phyloP scores from a whole-genome alignment of 2,797 vertebrate genomes.

The Pseudomugil tenellus region DNA sequence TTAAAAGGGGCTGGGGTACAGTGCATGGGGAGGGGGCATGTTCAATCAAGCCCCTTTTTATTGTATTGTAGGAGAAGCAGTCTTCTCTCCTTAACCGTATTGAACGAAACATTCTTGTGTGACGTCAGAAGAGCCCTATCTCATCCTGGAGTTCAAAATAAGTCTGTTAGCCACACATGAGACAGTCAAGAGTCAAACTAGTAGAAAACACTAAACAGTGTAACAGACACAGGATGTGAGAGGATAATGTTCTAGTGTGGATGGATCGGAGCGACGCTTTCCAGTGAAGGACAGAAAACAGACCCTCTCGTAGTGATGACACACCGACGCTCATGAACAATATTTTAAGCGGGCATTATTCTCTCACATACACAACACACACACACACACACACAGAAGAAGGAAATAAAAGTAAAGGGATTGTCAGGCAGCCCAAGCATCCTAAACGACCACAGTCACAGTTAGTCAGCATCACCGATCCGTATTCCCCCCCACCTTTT shows the following conservation, averaged over 20 bases:
- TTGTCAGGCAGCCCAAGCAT: slow-evolving; percentile 68
- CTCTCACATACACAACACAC: slow-evolving; percentile 6
- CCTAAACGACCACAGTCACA: slow-evolving; percentile 68
- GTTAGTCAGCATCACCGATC: slow-evolving; percentile 55
- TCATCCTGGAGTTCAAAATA: slow-evolving; percentile 62
- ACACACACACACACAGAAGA: slow-evolving; percentile 5
- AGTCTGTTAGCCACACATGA: slow-evolving; percentile 52
- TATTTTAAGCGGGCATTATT: slow-evolving; percentile 39
- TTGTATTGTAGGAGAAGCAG: slow-evolving; percentile 47
- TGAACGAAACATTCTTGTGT: slow-evolving; percentile 72
- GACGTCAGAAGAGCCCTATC: slow-evolving; percentile 69
- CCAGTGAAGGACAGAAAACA: slow-evolving; percentile 38
- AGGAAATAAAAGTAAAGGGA: slow-evolving; percentile 60
- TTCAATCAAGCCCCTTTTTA: slow-evolving; percentile 57
- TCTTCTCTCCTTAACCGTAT: slow-evolving; percentile 49
- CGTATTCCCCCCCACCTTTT: neutral
- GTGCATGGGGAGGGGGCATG: slow-evolving; percentile 60
- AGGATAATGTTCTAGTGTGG: slow-evolving; percentile 38
- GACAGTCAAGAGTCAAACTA: slow-evolving; percentile 65
- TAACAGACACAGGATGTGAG: slow-evolving; percentile 62
- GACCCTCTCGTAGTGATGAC: slow-evolving; percentile 28
- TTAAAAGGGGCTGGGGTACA: slow-evolving; percentile 59
- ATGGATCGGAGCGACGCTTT: slow-evolving; percentile 46
- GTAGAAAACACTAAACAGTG: slow-evolving; percentile 54
- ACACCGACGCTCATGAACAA: slow-evolving; percentile 27